Evolutionary conservation across 1,140 invertebrate species (phyloP), one percentile per base, ranked within the genome.

Genomic region (Lethocerus indicus): DNA sequence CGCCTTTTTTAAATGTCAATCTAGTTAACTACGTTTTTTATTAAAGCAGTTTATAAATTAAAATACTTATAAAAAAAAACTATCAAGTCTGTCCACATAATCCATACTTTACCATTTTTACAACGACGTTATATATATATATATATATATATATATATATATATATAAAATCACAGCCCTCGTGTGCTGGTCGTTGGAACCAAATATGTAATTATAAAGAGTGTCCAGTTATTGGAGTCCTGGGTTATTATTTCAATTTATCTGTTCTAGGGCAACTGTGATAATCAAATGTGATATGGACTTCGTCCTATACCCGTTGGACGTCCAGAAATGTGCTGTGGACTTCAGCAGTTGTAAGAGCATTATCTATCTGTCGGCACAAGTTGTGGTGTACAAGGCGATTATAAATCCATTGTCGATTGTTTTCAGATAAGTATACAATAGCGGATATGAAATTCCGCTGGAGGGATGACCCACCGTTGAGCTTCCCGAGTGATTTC

Each of bases 341-440:
- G 73, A 75, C 59, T 74, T 75, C 54, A 72, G 71, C 56, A 75
- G 72, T 59, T 74, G 72, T 75, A 65, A 72, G 71, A 72, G 62
- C 14, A 14, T 50, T 32, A 13, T 50, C 21, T 35, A 35, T 52
- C 29, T 53, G 43, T 24, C 44, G 24, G 6, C 7, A 52, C 21
- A 27, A 44, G 24, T 20, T 44, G 16, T 24, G 4, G 23, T 18
- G 9, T 41, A 6, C 7, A 41, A 9, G n/a, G 13, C 16, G 3
- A 13, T 2, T 46, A 14, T 7, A 36, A 20, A 52, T 40, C 45
- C 41, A 60, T 63, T 56, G 37, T 48, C 26, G 12, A 40, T 47
- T 29, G 41, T n/a, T 43, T 55, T 14, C 58, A 75, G 72, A 75
- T 59, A 75, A 75, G 60, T 73, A 73, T 58, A 72, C 71, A 28